Conservation (phyloP, 2,888 invertebrate species). For the Seira musarum region DNA sequence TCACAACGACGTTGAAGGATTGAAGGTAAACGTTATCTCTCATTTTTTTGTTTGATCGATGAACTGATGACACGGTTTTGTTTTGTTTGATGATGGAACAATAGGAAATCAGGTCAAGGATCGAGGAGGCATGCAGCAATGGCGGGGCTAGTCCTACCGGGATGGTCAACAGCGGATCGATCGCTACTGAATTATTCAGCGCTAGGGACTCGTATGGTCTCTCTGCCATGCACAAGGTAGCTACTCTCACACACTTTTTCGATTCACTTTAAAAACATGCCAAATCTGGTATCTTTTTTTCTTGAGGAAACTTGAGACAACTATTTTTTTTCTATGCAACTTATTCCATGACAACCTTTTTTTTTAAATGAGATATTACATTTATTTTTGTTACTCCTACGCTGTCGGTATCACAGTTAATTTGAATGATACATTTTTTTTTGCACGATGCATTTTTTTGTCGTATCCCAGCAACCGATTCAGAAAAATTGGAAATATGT, state of each 20-base stretch:
- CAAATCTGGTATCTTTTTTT: background rate
- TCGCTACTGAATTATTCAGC: conserved; percentile 77
- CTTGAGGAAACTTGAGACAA: too few relatives aligned
- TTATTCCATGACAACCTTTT: too few relatives aligned
- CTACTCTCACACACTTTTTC: conserved; percentile 20
- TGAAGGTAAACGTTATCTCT: conserved; percentile 76
- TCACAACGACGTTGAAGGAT: conserved; percentile 82
- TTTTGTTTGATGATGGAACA: conserved; percentile 31
- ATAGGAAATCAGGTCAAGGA: conserved; percentile 43
- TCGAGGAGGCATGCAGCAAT: conserved; percentile 6
- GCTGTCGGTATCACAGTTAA: too few relatives aligned
- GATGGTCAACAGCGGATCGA: background rate
- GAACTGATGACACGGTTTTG: background rate
- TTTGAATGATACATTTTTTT: too few relatives aligned
- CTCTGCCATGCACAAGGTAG: conserved; percentile 89
- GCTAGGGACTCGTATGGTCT: conserved; percentile 87
- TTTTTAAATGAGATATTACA: too few relatives aligned
- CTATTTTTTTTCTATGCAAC: too few relatives aligned
- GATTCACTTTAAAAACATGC: background rate
- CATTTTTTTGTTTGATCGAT: conserved; percentile 16
- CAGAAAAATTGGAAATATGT: too few relatives aligned
- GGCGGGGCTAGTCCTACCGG: background rate
- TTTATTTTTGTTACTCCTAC: too few relatives aligned
- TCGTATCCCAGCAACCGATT: too few relatives aligned
- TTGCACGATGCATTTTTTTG: too few relatives aligned